Percentiles rank a stretch among this genome's conserved stretches.
Evolutionary conservation across 2,797 vertebrate genomes (phyloP).

Genomic region (Poeciliopsis paucimaculata): DNA sequence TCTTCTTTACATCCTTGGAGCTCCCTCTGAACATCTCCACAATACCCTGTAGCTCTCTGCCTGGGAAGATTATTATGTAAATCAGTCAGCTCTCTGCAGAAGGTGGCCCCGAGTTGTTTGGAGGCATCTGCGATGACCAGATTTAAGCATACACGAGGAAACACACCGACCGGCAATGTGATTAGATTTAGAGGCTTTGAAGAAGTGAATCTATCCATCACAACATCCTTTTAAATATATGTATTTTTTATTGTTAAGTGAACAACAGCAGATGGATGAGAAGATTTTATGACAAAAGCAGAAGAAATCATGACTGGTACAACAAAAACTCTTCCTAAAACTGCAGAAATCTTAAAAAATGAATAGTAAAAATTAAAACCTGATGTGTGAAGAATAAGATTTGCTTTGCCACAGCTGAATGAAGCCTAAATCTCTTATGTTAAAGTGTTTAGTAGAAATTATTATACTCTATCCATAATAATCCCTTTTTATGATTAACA

Average conservation of each 20-base stretch:
- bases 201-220: slow-evolving; percentile 9
- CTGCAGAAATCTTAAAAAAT: neutral
- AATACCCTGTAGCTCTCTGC: slow-evolving; percentile 9
- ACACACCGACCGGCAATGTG: slow-evolving; percentile 2
- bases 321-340: neutral
- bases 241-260: neutral
- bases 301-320: too few relatives aligned
- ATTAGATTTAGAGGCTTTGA: neutral
- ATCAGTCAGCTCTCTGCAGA: slow-evolving; percentile 14
- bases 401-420: neutral
- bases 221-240: neutral
- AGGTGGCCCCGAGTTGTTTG: neutral
- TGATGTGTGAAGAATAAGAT: neutral
- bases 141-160: slow-evolving; percentile 14
- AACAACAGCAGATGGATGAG: neutral
- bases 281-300: neutral
- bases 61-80: slow-evolving; percentile 23
- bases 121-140: neutral
- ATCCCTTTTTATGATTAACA: neutral
- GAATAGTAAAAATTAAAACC: neutral
- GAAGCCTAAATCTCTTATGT: neutral
- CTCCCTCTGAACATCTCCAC: slow-evolving; percentile 10
- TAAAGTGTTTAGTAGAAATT: neutral
- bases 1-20: slow-evolving; percentile 19
- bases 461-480: neutral